A percentile compares a stretch with the other conserved stretches of the same genome.
Conservation (phyloP, 2,888 invertebrate genomes). For the Microctonus brassicae region DNA sequence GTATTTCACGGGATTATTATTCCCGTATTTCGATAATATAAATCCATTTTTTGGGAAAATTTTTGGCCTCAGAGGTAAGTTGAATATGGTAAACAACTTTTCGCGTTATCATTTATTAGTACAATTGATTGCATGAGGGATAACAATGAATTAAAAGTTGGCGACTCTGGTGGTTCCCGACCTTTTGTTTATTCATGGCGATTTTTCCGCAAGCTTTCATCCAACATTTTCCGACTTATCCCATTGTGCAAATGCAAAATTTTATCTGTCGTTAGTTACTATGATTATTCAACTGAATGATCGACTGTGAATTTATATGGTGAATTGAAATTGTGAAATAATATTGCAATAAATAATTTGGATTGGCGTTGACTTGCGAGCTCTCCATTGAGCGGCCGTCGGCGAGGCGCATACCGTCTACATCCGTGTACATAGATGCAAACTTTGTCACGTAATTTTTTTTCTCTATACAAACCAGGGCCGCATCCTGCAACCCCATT, state of each 20-base stretch:
- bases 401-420: conserved; percentile 53
- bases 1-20: conserved; percentile 62
- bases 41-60: conserved; percentile 57
- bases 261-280: conserved; percentile 53
- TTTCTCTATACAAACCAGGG: conserved; percentile 49
- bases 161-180: conserved; percentile 46
- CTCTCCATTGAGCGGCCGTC: conserved; percentile 21
- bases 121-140: not conserved
- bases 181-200: conserved; percentile 68
- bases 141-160: conserved; percentile 29
- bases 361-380: conserved; percentile 23
- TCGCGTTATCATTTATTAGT: conserved; percentile 12
- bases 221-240: conserved; percentile 50
- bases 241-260: conserved; percentile 38
- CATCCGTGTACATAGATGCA: conserved; percentile 56
- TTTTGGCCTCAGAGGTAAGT: conserved; percentile 65
- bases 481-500: conserved; percentile 60
- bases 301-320: conserved; percentile 44
- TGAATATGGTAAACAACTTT: conserved; percentile 32
- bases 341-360: conserved; percentile 60
- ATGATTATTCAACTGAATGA: conserved; percentile 37
- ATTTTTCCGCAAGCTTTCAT: conserved; percentile 58
- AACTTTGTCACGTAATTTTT: conserved; percentile 40
- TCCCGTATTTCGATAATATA: conserved; percentile 58
- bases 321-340: conserved; percentile 42